Conservation (phyloP, 2,888 invertebrate genomes). For the Mallateleia sp. region DNA sequence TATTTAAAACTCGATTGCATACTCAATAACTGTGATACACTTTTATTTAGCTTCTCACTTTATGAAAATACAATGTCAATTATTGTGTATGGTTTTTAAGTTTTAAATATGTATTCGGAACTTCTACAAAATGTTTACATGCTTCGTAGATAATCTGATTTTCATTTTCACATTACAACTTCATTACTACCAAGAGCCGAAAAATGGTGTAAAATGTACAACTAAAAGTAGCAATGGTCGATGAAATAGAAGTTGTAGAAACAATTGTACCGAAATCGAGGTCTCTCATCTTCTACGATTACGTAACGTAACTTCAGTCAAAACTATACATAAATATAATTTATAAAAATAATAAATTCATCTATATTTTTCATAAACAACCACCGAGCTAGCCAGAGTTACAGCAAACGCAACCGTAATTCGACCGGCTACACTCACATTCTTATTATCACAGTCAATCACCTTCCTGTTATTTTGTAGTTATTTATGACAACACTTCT, state of each 20-base stretch:
- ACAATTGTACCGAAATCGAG: constrained; percentile 10
- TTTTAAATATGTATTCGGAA: constrained; percentile 57
- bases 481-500: constrained; percentile 59
- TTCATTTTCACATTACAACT: background rate
- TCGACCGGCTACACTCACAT: constrained; percentile 82
- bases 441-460: constrained; percentile 88
- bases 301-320: constrained; percentile 52
- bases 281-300: background rate
- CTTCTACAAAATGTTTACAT: background rate
- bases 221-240: background rate
- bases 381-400: constrained; percentile 58
- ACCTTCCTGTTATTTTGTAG: constrained; percentile 79
- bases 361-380: constrained; percentile 65
- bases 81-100: constrained; percentile 19
- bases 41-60: background rate
- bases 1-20: constrained; percentile 46
- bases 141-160: background rate
- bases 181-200: too few relatives aligned
- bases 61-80: constrained; percentile 48
- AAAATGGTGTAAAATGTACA: background rate
- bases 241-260: constrained; percentile 9
- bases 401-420: constrained; percentile 77
- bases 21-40: constrained; percentile 26
- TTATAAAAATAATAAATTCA: constrained; percentile 69
- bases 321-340: constrained; percentile 60